Conservation (phyloP, 2,113 vertebrate species). For the Ranitomeya imitator region DNA sequence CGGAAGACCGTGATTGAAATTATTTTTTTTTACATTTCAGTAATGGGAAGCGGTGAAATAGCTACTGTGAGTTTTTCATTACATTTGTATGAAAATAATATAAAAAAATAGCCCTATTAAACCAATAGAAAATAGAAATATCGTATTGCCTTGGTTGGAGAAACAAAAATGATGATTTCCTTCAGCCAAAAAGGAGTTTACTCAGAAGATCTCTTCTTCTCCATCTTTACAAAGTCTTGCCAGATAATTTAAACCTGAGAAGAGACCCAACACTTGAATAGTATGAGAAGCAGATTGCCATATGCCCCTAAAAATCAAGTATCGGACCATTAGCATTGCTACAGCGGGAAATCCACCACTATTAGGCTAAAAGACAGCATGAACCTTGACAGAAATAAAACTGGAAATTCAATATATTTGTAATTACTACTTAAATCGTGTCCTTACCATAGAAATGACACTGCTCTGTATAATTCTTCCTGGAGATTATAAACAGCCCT, state of each 20-base stretch:
- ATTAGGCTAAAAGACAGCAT: slow-evolving; percentile 60
- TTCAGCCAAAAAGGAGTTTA: slow-evolving; percentile 40
- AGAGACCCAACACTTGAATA: slow-evolving; percentile 48
- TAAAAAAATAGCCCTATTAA: neutral
- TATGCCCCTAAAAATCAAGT: slow-evolving; percentile 51
- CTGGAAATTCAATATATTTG: slow-evolving; percentile 49
- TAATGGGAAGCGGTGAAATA: too few relatives aligned
- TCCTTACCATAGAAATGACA: slow-evolving; percentile 54
- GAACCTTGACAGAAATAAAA: slow-evolving; percentile 59
- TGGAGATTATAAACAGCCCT: slow-evolving; percentile 9
- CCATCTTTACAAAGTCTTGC: slow-evolving; percentile 45
- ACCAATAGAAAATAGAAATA: neutral
- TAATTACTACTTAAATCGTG: slow-evolving; percentile 45
- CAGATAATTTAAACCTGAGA: slow-evolving; percentile 53
- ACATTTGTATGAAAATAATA: too few relatives aligned
- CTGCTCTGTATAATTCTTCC: neutral
- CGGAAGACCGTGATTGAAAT: too few relatives aligned
- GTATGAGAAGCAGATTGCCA: slow-evolving; percentile 55
- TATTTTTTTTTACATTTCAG: too few relatives aligned
- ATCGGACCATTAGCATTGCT: slow-evolving; percentile 60
- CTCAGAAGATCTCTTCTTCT: slow-evolving; percentile 8
- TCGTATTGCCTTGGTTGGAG: neutral
- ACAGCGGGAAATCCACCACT: slow-evolving; percentile 40
- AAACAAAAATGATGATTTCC: slow-evolving; percentile 1
- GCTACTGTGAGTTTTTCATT: too few relatives aligned